Evolutionary conservation across 2,888 invertebrate genomes (phyloP), one percentile per base, ranked within the genome.

Genomic region (Actias luna): DNA sequence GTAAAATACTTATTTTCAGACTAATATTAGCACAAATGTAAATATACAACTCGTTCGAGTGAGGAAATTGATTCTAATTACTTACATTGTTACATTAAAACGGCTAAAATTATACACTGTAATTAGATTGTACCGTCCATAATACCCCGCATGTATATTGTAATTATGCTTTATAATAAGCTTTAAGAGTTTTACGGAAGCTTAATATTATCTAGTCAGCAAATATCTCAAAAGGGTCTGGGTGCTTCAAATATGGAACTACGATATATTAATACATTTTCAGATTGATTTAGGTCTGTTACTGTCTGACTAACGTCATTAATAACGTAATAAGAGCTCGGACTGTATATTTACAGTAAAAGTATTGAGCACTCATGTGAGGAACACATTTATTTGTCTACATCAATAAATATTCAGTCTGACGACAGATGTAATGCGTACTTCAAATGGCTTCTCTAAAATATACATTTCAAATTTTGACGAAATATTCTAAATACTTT

Each of bases 1-100:
- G 29, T 39, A 29, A 39, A 29, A 59, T 36, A 33, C 39, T 63
- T 52, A 29, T 33, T 35, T 57, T 58, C 22, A 14, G 27, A 55
- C 10, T 62, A 12, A 42, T 25, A 36, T 36, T 59, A 18, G 39
- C n/a, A 25, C 25, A 50, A 22, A 39, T 59, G 25, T 59, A 35
- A 42, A 39, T 42, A 14, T 27, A 25, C 25, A 50, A 50, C 25
- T 25, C 25, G 46, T 3, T 50, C 25, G 22, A 50, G 22, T 50
- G 25, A 50, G 46, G 25, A 50, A 50, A 50, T 50, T 50, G 25
- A 12, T 50, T 22, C 46, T 50, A 50, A 50, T 50, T 50, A 50
- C 8, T 50, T 14, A 12, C 25, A 50, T 50, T 50, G 46, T 50
- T 50, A 22, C 25, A 12, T 25, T n/a, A n/a, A n/a, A 50, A 25